Conservation (phyloP, 2,113 vertebrate species). For the Gulo gulo region DNA sequence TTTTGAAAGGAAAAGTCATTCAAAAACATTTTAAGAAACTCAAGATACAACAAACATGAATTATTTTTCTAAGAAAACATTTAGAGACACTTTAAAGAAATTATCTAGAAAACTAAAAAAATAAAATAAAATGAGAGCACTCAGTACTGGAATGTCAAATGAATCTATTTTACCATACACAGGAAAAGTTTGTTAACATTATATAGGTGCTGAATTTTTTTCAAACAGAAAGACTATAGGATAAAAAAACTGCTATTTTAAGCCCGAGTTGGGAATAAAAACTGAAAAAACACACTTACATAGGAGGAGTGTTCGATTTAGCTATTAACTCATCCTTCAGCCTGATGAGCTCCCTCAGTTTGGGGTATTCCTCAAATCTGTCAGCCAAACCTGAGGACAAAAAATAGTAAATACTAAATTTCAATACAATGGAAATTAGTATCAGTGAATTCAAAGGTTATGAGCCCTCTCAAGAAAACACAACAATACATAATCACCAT, state of each 20-base stretch:
- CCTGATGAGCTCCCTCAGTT: constrained; percentile 96
- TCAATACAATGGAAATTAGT: neutral
- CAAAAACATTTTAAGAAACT: neutral
- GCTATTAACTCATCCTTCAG: constrained; percentile 98
- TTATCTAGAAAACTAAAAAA: neutral
- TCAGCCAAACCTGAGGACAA: constrained; percentile 92
- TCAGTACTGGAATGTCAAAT: neutral
- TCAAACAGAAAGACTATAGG: neutral
- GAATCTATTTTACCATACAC: constrained; percentile 34
- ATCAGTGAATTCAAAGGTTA: neutral
- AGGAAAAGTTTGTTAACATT: constrained; percentile 60
- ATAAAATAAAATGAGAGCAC: neutral
- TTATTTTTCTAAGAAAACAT: neutral
- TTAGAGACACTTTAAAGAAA: constrained; percentile 7
- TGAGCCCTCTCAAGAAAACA: constrained; percentile 40
- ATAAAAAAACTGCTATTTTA: neutral
- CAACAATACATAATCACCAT: neutral
- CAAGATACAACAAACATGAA: neutral
- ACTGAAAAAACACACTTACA: constrained; percentile 85
- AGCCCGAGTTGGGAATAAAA: constrained; percentile 47
- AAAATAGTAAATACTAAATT: constrained; percentile 51
- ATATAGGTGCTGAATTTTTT: constrained; percentile 53
- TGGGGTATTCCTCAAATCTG: constrained; percentile 99
- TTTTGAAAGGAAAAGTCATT: neutral
- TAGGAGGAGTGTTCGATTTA: constrained; percentile 96